Base-by-base conservation (phyloP, 1,140 invertebrate genomes). In the Drosophila azteca region DNA sequence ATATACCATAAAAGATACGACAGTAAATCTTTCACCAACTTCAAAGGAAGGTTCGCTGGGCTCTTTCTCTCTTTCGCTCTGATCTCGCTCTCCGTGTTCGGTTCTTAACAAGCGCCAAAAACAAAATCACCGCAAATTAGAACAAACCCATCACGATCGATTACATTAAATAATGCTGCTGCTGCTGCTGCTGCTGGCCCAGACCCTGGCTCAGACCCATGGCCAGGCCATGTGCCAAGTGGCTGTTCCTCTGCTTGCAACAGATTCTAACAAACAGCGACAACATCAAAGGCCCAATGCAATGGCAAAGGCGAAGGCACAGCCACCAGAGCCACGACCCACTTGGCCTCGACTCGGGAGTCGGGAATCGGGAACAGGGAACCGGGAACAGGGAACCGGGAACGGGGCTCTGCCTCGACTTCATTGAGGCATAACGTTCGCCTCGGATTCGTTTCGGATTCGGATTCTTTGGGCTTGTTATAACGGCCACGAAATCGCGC, bases 121-220 rank as follows among this genome's bases (percentile, higher is more conserved):
- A 77, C 63, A 69, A 77, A 77, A 77, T 71, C 75, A 59, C 74
- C 74, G 75, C 75, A 77, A 77, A 77, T 77, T 77, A 77, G 75
- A 77, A 77, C 75, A 77, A 77, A 70, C 73, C 74, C 75, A 77
- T 77, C 75, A 77, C 75, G 75, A 77, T 77, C 75, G 75, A 77
- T 77, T 77, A 70, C 75, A 77, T 77, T 77, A 77, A 77, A 77
- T 77, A 77, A 77, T 77, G 66, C 65, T 51, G 52, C 44, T 50
- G 43, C 52, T 45, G 44, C 29, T 0, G 29, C 7, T 8, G 7
- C 29, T 31, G 29, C 29, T 3, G 7, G 24, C 24, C 24, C 24
- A 26, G 24, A 0, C 24, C 24, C n/a, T n/a, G n/a, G n/a, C n/a
- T n/a, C 24, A 26, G 24, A 26, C 24, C 24, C 24, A 5, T 3